Conservation (phyloP, 37 sponge, comb jelly and placozoan species). For the Crambe crambe region DNA sequence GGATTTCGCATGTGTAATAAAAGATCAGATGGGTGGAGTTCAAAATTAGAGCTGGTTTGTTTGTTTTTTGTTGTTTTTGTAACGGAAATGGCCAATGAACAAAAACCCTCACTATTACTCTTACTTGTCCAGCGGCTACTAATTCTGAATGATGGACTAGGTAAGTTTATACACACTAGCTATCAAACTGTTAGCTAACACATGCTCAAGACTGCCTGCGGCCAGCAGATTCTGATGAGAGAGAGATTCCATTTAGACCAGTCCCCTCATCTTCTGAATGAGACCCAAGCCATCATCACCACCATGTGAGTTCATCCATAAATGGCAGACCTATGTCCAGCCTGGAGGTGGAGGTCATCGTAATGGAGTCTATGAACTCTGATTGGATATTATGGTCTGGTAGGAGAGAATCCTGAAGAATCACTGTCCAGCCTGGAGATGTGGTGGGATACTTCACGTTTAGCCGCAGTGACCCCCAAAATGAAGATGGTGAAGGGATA, state of each 20-base stretch:
- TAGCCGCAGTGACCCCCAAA: background rate
- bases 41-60: too few relatives aligned
- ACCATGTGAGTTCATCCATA: slow-evolving; percentile 25
- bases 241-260: background rate
- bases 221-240: background rate
- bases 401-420: slow-evolving; percentile 5
- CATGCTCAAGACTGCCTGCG: background rate
- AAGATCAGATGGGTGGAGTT: background rate
- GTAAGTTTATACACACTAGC: too few relatives aligned
- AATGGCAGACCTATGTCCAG: slow-evolving; percentile 31
- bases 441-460: slow-evolving; percentile 28
- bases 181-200: background rate
- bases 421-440: slow-evolving; percentile 41
- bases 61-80: too few relatives aligned
- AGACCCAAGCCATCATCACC: slow-evolving; percentile 23
- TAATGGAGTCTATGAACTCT: background rate
- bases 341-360: slow-evolving; percentile 22
- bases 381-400: slow-evolving; percentile 10
- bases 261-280: background rate
- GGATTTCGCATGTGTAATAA: too few relatives aligned
- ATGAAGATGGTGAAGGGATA: slow-evolving; percentile 19
- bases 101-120: too few relatives aligned
- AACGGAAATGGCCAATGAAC: too few relatives aligned
- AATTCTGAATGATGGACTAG: too few relatives aligned
- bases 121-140: too few relatives aligned